These are phyloP conservation scores for Venturia canescens DNA, from an alignment of 1,140 invertebrate genomes.

Conservation along the genomic window DNA sequence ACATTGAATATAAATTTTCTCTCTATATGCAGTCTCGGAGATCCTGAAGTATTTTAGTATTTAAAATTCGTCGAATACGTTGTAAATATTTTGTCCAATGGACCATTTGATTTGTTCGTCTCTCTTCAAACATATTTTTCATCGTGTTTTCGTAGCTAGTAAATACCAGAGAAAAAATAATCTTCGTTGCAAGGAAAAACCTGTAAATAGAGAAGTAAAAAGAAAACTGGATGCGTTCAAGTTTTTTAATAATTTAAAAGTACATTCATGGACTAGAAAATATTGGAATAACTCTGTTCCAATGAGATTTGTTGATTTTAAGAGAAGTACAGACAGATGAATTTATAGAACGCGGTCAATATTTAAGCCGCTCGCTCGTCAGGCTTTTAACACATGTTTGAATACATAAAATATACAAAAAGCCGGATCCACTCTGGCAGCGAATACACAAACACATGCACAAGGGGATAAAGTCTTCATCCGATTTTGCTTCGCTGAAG, in stretches of 20 bases:
- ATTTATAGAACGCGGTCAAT: neutral
- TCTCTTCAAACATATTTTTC: no score
- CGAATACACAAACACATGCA: neutral
- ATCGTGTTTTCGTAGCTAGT: no score
- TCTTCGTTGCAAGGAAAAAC: no score
- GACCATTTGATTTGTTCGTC: neutral
- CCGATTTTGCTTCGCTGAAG: neutral
- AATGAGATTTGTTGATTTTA: neutral
- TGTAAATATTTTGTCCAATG: neutral
- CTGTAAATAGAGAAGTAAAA: no score
- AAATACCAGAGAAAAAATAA: no score
- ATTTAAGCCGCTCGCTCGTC: neutral
- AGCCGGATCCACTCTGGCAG: constrained; percentile 16
- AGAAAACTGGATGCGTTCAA: no score
- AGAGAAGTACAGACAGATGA: neutral
- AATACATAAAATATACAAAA: constrained; percentile 29
- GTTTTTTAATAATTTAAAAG: no score
- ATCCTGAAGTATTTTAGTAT: neutral
- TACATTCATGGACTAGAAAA: neutral
- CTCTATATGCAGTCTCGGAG: neutral
- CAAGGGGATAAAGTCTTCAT: constrained; percentile 41
- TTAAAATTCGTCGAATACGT: no score
- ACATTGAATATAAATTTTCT: neutral
- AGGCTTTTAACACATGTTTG: neutral
- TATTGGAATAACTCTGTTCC: neutral